Conservation (phyloP, 1,140 invertebrate genomes). For the Nasonia longicornis region DNA sequence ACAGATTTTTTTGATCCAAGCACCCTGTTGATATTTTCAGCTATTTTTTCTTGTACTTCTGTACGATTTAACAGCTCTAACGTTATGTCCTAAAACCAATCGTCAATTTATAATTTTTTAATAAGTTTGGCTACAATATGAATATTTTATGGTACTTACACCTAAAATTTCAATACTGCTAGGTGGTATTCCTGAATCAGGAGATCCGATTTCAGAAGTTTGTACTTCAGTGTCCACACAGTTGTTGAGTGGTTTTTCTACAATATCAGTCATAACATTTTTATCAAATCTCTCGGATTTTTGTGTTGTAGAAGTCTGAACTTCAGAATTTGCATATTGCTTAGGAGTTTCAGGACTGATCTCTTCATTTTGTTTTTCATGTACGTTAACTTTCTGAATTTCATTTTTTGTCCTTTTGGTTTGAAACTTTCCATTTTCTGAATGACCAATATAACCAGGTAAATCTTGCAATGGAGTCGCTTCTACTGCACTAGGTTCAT, state of each 20-base stretch:
- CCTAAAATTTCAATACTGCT: conserved; percentile 19
- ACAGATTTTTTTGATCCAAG: conserved; percentile 22
- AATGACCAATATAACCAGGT: conserved; percentile 34
- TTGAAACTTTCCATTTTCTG: conserved; percentile 19
- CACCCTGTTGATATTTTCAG: conserved; percentile 32
- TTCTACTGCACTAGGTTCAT: conserved; percentile 6
- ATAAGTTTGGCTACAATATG: not conserved
- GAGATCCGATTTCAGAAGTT: not conserved
- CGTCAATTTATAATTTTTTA: not conserved
- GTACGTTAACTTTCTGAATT: not conserved
- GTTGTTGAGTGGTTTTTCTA: not conserved
- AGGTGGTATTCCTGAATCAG: not conserved
- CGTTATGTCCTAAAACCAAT: conserved; percentile 31
- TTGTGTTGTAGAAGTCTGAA: conserved; percentile 5
- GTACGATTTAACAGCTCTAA: conserved; percentile 37
- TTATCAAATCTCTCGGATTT: not conserved
- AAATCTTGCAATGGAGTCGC: conserved; percentile 35
- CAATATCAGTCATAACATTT: conserved; percentile 5
- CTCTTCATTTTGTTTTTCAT: conserved; percentile 19
- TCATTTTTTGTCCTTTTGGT: not conserved
- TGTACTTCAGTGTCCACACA: not conserved
- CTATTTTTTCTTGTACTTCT: conserved; percentile 41
- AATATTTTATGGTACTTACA: conserved; percentile 17
- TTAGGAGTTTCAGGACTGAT: not conserved
- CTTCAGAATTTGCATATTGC: not conserved